These are phyloP conservation scores for Drosophila lutescens DNA, from an alignment of 2,888 invertebrate genomes.

Conservation along the genomic window DNA sequence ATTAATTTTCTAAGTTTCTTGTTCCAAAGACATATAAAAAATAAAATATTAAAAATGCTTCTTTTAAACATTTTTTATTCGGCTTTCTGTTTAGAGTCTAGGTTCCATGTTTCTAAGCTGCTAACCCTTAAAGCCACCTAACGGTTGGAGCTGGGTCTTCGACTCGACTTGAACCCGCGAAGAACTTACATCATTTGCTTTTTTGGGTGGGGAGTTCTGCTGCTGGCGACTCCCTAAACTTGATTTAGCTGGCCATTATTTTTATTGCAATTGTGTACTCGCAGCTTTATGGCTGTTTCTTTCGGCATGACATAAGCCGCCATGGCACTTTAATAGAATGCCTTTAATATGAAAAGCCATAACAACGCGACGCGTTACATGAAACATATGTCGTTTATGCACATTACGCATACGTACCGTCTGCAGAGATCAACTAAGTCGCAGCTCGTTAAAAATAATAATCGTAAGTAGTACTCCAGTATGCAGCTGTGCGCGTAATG, in stretches of 20 bases:
- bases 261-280: constrained; percentile 45
- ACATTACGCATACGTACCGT: constrained; percentile 50
- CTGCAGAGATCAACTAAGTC: constrained; percentile 34
- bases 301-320: constrained; percentile 62
- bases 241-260: constrained; percentile 55
- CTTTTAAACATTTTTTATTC: neutral
- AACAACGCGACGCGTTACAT: constrained; percentile 51
- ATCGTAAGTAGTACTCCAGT: constrained; percentile 34
- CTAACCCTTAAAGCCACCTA: constrained; percentile 36
- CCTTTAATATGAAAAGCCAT: constrained; percentile 63
- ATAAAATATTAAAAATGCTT: too few species aligned
- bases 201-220: constrained; percentile 24
- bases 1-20: too few species aligned
- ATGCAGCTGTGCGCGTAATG: constrained; percentile 53
- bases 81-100: neutral
- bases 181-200: constrained; percentile 39
- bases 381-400: constrained; percentile 59
- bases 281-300: constrained; percentile 53
- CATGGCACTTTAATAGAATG: constrained; percentile 60
- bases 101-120: constrained; percentile 18
- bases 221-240: constrained; percentile 50
- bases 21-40: too few species aligned
- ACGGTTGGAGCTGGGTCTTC: constrained; percentile 37
- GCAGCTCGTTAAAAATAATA: constrained; percentile 68
- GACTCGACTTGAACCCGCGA: constrained; percentile 32